Evolutionary conservation across 2,113 vertebrate genomes (phyloP).

Genomic region (Microtus richardsoni): DNA sequence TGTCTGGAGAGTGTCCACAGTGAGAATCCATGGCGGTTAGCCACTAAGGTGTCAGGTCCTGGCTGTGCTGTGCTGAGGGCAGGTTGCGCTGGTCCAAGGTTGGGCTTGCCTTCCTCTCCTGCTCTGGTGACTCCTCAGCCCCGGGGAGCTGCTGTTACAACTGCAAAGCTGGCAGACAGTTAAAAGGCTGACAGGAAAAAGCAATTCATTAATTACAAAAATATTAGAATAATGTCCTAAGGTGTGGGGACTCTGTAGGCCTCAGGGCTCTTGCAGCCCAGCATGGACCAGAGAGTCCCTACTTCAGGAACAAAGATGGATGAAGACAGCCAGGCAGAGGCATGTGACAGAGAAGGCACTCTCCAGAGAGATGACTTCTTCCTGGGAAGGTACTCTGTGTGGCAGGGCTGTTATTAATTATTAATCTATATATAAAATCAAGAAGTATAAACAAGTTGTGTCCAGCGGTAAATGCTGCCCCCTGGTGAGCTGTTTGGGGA

Average conservation of each 20-base stretch:
- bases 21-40: background rate
- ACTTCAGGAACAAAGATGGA: background rate
- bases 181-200: background rate
- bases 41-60: background rate
- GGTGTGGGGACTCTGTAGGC: background rate
- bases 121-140: background rate
- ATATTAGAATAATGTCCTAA: background rate
- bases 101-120: background rate
- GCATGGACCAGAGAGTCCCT: rapidly evolving
- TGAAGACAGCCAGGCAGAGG: background rate
- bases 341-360: background rate
- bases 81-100: no score
- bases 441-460: background rate
- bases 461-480: slow-evolving; percentile 53
- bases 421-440: slow-evolving; percentile 42
- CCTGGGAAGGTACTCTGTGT: background rate
- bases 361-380: background rate
- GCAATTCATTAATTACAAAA: background rate
- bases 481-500: slow-evolving; percentile 46
- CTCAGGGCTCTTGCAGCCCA: background rate
- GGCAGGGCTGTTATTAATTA: slow-evolving; percentile 30
- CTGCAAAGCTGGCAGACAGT: background rate
- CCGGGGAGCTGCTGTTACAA: background rate
- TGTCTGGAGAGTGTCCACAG: background rate
- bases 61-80: no score